Conservation (phyloP, 2,113 vertebrate species). For the Crypturellus undulatus region DNA sequence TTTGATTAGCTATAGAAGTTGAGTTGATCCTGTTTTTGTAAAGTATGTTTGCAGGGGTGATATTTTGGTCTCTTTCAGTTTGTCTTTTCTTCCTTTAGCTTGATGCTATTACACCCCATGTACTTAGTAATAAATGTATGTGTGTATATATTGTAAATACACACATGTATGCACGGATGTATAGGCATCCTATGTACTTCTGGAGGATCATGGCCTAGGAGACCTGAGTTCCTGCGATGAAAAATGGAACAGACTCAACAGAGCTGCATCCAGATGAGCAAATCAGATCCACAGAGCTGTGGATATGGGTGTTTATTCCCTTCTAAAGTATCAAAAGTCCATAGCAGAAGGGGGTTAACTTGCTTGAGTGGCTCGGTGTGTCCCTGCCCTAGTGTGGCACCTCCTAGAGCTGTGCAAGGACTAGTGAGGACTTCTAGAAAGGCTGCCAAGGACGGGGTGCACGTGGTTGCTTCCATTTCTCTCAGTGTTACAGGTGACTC, state of each 20-base stretch:
- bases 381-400: neutral
- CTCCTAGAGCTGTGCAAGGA: neutral
- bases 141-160: neutral
- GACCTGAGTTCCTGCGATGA: neutral
- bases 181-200: neutral
- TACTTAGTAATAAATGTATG: accelerated
- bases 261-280: neutral
- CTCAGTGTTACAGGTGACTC: neutral
- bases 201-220: neutral
- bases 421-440: accelerated
- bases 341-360: neutral
- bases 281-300: neutral
- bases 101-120: neutral
- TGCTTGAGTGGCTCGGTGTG: neutral
- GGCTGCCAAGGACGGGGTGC: neutral
- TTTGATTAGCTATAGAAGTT: neutral
- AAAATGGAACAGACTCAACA: neutral
- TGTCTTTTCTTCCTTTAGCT: neutral
- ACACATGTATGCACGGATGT: neutral
- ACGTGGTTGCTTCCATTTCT: neutral
- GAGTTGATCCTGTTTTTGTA: neutral
- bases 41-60: neutral
- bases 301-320: accelerated
- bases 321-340: neutral
- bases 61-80: neutral